A percentile compares a stretch with the other conserved stretches of the same genome.
These are phyloP conservation scores for Chaetoderma sp. DNA, from an alignment of 2,888 invertebrate genomes.

Conservation along the genomic window DNA sequence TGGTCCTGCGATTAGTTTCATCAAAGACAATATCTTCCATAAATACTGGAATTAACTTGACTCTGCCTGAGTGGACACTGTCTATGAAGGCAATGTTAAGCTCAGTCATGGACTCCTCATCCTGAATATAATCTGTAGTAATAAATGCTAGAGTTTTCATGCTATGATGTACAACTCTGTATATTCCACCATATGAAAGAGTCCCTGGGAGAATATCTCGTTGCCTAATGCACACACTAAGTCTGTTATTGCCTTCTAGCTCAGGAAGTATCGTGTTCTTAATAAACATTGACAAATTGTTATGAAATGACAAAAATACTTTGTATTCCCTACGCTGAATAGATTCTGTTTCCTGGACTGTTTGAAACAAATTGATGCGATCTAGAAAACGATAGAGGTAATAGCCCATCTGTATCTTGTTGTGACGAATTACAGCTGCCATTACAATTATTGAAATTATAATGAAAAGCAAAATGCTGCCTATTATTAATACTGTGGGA, in stretches of 20 bases:
- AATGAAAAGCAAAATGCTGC: background rate
- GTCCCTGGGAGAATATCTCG: slow-evolving; percentile 43
- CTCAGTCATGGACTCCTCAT: slow-evolving; percentile 47
- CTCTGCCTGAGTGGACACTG: slow-evolving; percentile 29
- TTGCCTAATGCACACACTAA: slow-evolving; percentile 28
- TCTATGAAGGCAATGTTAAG: slow-evolving; percentile 44
- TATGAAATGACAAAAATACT: background rate
- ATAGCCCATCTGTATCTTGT: slow-evolving; percentile 37
- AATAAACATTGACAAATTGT: background rate
- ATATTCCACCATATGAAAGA: slow-evolving; percentile 41
- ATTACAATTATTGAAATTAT: slow-evolving; percentile 12
- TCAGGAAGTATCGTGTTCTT: background rate
- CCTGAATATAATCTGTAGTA: slow-evolving; percentile 34
- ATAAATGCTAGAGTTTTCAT: slow-evolving; percentile 42
- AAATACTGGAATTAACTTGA: slow-evolving; percentile 33
- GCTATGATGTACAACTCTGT: slow-evolving; percentile 39
- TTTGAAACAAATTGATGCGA: slow-evolving; percentile 28
- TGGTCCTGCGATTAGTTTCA: too few relatives aligned
- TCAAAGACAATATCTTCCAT: slow-evolving; percentile 27
- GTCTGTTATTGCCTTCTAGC: background rate
- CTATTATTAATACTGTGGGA: background rate
- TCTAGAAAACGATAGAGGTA: slow-evolving; percentile 35
- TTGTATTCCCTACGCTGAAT: background rate
- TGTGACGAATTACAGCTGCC: slow-evolving; percentile 23
- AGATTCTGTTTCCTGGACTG: slow-evolving; percentile 23